Evolutionary conservation across 2,888 invertebrate species (phyloP), one percentile per base, ranked within the genome.

Genomic region (Microplitis deprimator): DNA sequence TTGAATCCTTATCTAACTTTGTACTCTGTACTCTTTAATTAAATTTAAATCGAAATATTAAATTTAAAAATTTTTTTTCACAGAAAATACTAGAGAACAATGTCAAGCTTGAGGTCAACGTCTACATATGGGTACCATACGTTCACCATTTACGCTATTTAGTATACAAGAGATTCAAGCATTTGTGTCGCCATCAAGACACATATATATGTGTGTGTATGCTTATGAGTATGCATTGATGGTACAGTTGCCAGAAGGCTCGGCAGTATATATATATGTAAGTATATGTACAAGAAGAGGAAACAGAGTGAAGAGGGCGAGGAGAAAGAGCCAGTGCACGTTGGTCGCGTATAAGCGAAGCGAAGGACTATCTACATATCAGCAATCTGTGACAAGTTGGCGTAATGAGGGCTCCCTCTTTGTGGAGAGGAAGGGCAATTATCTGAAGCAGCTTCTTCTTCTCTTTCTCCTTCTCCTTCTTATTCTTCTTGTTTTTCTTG

Each of bases 341-440:
- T 13, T 41, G 72, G 60, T 17, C 50, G 75, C 72, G 74, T 65
- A 68, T 75, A 77, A 81, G 80, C 73, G 69, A 80, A 82, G 80
- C 79, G 80, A 82, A 81, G 79, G 83, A 81, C 82, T 84, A 85
- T 84, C 84, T 83, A 81, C 84, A 84, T 85, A 86, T 87, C 86
- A 82, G 84, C 82, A 84, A 86, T 86, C 86, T 85, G 84, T 85
- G 86, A 86, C 86, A 86, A 87, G 86, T 87, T 87, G 85, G 85
- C 85, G 85, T 87, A 86, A 87, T 85, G 86, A 87, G 86, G 86
- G 83, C 83, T 83, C 82, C 83, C 83, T 83, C 83, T 84, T 83
- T 83, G 84, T 79, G 79, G 81, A 82, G 82, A 81, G 80, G 78
- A 82, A 82, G 82, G 83, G 83, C 85, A 85, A 85, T 85, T 85